A percentile compares a stretch with the other conserved stretches of the same genome.
These are phyloP conservation scores for Lampris incognitus DNA, from an alignment of 2,113 vertebrate species.

Conservation along the genomic window DNA sequence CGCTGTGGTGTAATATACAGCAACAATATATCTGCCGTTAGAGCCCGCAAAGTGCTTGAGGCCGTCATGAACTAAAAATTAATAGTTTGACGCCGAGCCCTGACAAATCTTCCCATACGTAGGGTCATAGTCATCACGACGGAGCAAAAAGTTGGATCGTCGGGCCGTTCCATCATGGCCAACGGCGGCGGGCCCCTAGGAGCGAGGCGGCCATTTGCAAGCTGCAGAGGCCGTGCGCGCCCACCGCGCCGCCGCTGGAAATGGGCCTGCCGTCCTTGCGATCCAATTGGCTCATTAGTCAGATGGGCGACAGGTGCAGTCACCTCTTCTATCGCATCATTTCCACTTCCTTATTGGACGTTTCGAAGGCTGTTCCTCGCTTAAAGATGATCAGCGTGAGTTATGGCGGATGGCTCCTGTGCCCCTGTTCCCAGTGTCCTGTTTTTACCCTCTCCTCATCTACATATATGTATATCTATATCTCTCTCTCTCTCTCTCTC, in stretches of 20 bases:
- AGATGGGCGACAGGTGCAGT: constrained; percentile 71
- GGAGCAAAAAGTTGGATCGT: neutral
- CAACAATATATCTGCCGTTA: no score
- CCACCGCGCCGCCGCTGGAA: neutral
- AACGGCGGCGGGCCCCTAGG: neutral
- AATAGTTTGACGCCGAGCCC: no score
- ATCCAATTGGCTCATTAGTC: constrained; percentile 76
- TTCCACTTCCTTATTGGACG: constrained; percentile 63
- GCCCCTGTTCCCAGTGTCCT: constrained; percentile 44
- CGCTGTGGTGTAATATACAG: no score
- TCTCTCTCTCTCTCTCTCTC: no score
- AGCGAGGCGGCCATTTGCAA: no score
- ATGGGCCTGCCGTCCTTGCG: constrained; percentile 68
- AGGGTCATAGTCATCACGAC: neutral
- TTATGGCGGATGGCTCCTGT: constrained; percentile 55
- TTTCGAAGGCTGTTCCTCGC: constrained; percentile 60
- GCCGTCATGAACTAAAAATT: no score
- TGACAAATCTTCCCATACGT: no score
- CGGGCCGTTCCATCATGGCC: neutral
- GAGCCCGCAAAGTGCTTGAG: no score
- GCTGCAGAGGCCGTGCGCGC: neutral
- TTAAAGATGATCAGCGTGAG: constrained; percentile 69
- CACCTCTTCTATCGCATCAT: constrained; percentile 49
- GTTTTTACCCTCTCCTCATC: constrained; percentile 66
- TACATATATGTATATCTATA: constrained; percentile 55